These are phyloP conservation scores for Cynoglossus semilaevis DNA, from an alignment of 2,113 vertebrate species.

Conservation along the genomic window DNA sequence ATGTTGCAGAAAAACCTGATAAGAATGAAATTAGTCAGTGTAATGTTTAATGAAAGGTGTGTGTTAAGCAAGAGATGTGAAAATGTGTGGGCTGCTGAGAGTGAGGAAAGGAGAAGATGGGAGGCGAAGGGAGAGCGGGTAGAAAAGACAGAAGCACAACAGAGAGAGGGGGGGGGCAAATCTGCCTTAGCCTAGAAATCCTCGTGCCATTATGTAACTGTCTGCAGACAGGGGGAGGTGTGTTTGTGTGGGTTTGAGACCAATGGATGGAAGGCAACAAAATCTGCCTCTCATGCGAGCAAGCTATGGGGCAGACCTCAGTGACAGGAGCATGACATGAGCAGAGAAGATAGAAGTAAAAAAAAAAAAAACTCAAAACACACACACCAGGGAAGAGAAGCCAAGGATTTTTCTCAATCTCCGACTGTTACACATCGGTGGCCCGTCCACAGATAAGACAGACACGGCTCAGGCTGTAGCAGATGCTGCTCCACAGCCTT, in stretches of 20 bases:
- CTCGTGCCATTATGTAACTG: constrained; percentile 65
- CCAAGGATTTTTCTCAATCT: constrained; percentile 22
- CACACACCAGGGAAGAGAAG: constrained; percentile 29
- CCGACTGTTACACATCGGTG: constrained; percentile 36
- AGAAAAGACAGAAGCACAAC: constrained; percentile 19
- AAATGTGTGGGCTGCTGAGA: constrained; percentile 2
- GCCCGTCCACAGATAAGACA: constrained; percentile 10
- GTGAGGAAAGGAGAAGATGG: constrained; percentile 7
- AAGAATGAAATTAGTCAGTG: constrained; percentile 45
- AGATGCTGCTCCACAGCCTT: constrained; percentile 4
- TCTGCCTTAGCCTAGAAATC: constrained; percentile 52
- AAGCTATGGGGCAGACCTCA: constrained; percentile 54
- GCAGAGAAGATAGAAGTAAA: constrained; percentile 11
- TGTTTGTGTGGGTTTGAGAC: constrained; percentile 21
- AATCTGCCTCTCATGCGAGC: constrained; percentile 53
- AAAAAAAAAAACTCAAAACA: neutral
- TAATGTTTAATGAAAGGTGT: constrained; percentile 35
- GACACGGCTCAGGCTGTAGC: constrained; percentile 9
- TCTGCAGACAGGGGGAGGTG: constrained; percentile 45
- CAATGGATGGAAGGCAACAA: constrained; percentile 67
- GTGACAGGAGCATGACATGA: constrained; percentile 53
- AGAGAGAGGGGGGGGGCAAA: constrained; percentile 44
- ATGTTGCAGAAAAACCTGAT: constrained; percentile 39
- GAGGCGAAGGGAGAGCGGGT: constrained; percentile 11
- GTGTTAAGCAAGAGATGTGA: constrained; percentile 30